Base-by-base conservation (phyloP, 2,888 invertebrate species). In the Branchinecta sandiegonensis region DNA sequence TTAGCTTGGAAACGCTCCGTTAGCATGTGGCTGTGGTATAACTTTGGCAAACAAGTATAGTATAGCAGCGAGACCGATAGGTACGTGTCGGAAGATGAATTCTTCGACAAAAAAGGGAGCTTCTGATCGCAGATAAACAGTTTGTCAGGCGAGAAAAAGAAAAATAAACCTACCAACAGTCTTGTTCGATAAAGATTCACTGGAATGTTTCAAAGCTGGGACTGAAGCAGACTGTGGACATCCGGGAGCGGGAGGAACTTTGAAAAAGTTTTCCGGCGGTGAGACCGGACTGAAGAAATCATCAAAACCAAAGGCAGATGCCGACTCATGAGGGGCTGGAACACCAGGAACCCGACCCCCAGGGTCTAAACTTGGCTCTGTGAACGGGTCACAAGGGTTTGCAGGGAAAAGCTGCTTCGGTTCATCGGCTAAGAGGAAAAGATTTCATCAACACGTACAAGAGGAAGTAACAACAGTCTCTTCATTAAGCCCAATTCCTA, bases 281-380 rank as follows among this genome's bases (percentile, higher is more conserved):
- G 14, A 48, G 47, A 64, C 13, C 47, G 17, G 37, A 70, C 46
- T 64, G 64, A 56, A 48, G 13, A 46, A 66, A 66, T 66, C 66
- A 17, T 66, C 67, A 47, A 67, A 67, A n/a, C 67, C 67, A 67
- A 48, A 17, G 23, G 65, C 23, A 10, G 65, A 46, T n/a, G 17
- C 17, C 9, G 70, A 50, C 14, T 69, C 66, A 50, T 71, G 72
- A 65, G 70, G 69, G 11, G 69, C 37, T 50, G 67, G 68, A 50
- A 71, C 68, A 8, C 66, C 65, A 65, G 72, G 64, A 17, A 69
- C 68, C 47, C 70, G 56, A 5, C 17, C 65, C 23, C 14, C 6
- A 47, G 65, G 8, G 46, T 65, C 65, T n/a, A 23, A 9, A 9
- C 9, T 14, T 23, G 48, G n/a, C 46, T 46, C 50, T 0, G 67